These are phyloP conservation scores for Trididemnum nubilum DNA, from an alignment of 23 tunicate species.

Conservation along the genomic window DNA sequence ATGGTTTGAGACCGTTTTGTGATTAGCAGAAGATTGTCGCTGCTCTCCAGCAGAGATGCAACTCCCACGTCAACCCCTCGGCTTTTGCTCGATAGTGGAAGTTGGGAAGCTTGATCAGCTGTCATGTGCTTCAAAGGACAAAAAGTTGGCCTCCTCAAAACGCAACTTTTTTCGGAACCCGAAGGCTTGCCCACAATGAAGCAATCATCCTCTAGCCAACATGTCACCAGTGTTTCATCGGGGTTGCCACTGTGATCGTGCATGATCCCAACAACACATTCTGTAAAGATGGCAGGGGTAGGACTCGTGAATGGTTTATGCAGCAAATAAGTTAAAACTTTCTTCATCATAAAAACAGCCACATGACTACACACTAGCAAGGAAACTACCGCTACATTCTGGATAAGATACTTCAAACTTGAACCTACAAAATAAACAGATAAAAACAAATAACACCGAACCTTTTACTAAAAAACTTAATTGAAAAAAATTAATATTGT, in stretches of 20 bases:
- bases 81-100: slow-evolving; percentile 3
- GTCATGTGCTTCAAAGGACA: slow-evolving; percentile 60
- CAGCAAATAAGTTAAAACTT: background rate
- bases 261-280: slow-evolving; percentile 14
- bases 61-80: slow-evolving; percentile 64
- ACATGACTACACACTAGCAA: too few relatives aligned
- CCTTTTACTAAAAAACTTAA: too few relatives aligned
- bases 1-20: slow-evolving; percentile 51
- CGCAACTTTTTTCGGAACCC: background rate
- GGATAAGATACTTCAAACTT: too few relatives aligned
- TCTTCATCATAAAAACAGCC: slow-evolving; percentile 1
- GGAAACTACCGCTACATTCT: too few relatives aligned
- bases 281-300: background rate
- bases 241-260: background rate
- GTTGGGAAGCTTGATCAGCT: background rate
- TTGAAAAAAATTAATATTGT: too few relatives aligned
- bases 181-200: background rate
- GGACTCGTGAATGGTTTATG: background rate
- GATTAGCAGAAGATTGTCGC: slow-evolving; percentile 49
- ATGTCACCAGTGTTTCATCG: slow-evolving; percentile 23
- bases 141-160: slow-evolving; percentile 46
- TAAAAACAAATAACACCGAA: too few relatives aligned
- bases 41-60: slow-evolving; percentile 55
- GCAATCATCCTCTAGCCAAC: background rate
- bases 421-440: too few relatives aligned